Base-by-base conservation (phyloP, 2,888 invertebrate species). In the Anthophora plumipes region DNA sequence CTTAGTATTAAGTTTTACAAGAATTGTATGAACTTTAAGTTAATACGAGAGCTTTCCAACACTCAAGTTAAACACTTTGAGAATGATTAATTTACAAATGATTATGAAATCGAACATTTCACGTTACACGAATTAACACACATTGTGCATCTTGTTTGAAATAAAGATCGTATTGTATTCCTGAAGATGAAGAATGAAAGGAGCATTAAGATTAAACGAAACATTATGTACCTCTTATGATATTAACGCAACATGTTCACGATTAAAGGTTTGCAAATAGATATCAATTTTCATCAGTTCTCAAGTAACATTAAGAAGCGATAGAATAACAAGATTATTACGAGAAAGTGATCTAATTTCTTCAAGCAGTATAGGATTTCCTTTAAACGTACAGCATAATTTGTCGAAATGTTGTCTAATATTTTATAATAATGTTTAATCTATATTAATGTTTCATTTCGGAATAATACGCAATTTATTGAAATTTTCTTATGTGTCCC, bases 241-340 rank as follows among this genome's bases (percentile, higher is more conserved):
- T 14, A 31, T 14, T 14, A n/a, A 20, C 37, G n/a, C 31, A 59
- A 50, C 37, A 3, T 50, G 14, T 50, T 64, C 14, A 14, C n/a
- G 6, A 31, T 48, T 46, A 20, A 37, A 6, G n/a, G 17, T n/a
- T n/a, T 59, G n/a, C n/a, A 59, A 50, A n/a, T 20, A n/a, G 8
- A 17, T 64, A 50, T 64, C 63, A 50, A n/a, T 50, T 64, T 37
- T 7, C 37, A 20, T 8, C 14, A 50, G 63, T n/a, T 50, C 20
- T 64, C 17, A n/a, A 11, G 20, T 50, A 20, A 50, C 9, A 50
- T 31, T 37, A n/a, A 64, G 14, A 17, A 9, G 1, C 17, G 17
- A 17, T 17, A 8, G 0, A 46, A 25, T 31, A 46, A 25, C 4
- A 46, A 61, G 17, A 46, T 61, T 46, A 4, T 31, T 17, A 17